Percentiles rank a stretch among this genome's conserved stretches.
Conservation (phyloP, 1,140 invertebrate genomes). For the Lutraria rhynchaena region DNA sequence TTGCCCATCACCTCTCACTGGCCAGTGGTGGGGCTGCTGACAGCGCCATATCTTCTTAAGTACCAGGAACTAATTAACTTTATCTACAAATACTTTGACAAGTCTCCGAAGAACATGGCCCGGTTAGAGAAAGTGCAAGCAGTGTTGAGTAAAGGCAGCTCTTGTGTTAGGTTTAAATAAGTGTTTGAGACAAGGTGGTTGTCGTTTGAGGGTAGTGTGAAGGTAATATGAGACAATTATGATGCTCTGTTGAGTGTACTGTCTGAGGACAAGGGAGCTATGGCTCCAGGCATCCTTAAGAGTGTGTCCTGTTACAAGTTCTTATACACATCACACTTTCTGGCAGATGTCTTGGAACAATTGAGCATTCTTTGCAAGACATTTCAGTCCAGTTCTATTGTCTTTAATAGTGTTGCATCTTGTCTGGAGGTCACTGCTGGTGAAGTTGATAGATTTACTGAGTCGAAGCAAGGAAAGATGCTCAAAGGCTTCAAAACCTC, state of each 20-base stretch:
- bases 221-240: constrained; percentile 8
- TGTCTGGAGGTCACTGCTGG: not conserved
- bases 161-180: not conserved
- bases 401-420: not conserved
- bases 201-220: constrained; percentile 6
- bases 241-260: not conserved
- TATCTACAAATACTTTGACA: constrained; percentile 1
- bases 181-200: constrained; percentile 7
- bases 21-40: constrained; percentile 21
- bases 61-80: constrained; percentile 16
- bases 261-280: constrained; percentile 3
- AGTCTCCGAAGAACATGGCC: constrained; percentile 7
- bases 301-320: constrained; percentile 7
- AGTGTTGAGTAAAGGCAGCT: not conserved
- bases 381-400: constrained; percentile 16
- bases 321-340: constrained; percentile 16
- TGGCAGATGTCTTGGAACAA: constrained; percentile 20
- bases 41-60: constrained; percentile 22
- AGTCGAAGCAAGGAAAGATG: constrained; percentile 15
- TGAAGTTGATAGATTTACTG: not conserved
- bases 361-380: constrained; percentile 15
- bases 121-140: constrained; percentile 3
- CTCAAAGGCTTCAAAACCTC: not conserved
- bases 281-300: not conserved
- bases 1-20: constrained; percentile 10